A percentile compares a stretch with the other conserved stretches of the same genome.
These are phyloP conservation scores for Andrena bicolor DNA, from an alignment of 2,888 invertebrate species.

Conservation along the genomic window DNA sequence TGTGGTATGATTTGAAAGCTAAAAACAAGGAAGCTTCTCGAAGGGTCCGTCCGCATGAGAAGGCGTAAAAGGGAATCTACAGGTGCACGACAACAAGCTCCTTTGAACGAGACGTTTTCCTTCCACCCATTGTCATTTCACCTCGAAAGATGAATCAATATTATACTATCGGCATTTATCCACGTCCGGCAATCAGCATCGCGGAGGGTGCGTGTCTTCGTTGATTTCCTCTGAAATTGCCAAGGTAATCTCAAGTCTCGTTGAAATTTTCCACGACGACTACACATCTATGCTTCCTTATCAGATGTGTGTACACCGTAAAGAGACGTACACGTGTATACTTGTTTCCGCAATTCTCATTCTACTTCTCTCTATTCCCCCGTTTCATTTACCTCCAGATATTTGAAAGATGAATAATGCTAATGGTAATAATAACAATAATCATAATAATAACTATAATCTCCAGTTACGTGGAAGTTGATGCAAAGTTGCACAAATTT, in stretches of 20 bases:
- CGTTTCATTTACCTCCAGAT: not conserved
- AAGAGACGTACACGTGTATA: slow-evolving; percentile 1
- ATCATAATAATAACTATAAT: slow-evolving; percentile 19
- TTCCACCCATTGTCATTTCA: slow-evolving; percentile 26
- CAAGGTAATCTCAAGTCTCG: slow-evolving; percentile 50
- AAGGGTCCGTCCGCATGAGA: slow-evolving; percentile 18
- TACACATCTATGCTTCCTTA: slow-evolving; percentile 9
- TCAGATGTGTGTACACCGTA: slow-evolving; percentile 34
- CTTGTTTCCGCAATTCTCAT: not conserved
- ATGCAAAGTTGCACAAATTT: not conserved
- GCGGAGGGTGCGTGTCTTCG: slow-evolving; percentile 28
- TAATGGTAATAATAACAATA: slow-evolving; percentile 38
- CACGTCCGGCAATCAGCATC: slow-evolving; percentile 31
- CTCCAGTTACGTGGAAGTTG: slow-evolving; percentile 8
- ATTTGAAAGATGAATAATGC: slow-evolving; percentile 10
- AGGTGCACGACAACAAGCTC: slow-evolving; percentile 48
- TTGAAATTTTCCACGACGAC: slow-evolving; percentile 39
- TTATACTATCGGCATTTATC: slow-evolving; percentile 38
- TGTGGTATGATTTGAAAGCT: slow-evolving; percentile 42
- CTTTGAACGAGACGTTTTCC: slow-evolving; percentile 44
- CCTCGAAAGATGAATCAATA: slow-evolving; percentile 30
- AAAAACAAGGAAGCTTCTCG: slow-evolving; percentile 36
- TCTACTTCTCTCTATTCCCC: not conserved
- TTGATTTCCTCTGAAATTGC: slow-evolving; percentile 42
- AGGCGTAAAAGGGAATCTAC: slow-evolving; percentile 46